Evolutionary conservation across 2,888 invertebrate genomes (phyloP).

Genomic region (Lymantria monacha): DNA sequence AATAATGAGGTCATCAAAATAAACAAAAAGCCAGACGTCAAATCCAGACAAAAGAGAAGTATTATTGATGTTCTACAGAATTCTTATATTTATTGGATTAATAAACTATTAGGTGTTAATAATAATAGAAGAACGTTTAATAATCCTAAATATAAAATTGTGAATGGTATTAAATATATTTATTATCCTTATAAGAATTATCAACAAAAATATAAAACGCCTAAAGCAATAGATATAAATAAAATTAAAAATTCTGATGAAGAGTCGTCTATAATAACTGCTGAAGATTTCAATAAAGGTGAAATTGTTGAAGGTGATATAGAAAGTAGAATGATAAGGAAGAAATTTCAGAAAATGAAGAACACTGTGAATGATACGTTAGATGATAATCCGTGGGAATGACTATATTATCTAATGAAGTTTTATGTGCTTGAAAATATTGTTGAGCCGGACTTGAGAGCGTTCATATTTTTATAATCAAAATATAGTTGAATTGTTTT

Average conservation of each 20-base stretch:
- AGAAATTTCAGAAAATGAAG: slow-evolving; percentile 60
- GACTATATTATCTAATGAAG: slow-evolving; percentile 76
- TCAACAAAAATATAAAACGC: slow-evolving; percentile 46
- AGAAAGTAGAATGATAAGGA: slow-evolving; percentile 58
- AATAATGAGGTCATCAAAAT: slow-evolving; percentile 1
- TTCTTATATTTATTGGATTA: slow-evolving; percentile 64
- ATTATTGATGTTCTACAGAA: slow-evolving; percentile 61
- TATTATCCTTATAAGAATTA: slow-evolving; percentile 59
- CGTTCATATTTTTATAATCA: slow-evolving; percentile 53
- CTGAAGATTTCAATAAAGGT: slow-evolving; percentile 70
- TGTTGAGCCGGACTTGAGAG: slow-evolving; percentile 64
- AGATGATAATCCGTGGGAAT: slow-evolving; percentile 75
- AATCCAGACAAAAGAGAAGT: slow-evolving; percentile 55
- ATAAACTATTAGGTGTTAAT: slow-evolving; percentile 49
- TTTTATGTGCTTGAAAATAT: slow-evolving; percentile 67
- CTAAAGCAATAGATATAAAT: slow-evolving; percentile 44
- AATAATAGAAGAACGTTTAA: slow-evolving; percentile 44
- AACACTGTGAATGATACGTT: slow-evolving; percentile 59
- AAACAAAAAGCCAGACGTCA: slow-evolving; percentile 20
- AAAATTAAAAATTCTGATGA: slow-evolving; percentile 37
- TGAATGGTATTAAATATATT: slow-evolving; percentile 66
- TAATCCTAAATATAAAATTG: slow-evolving; percentile 55
- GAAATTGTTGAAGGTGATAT: slow-evolving; percentile 62
- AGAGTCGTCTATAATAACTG: slow-evolving; percentile 44
- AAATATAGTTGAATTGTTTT: neutral